Base-by-base conservation (phyloP, 2,888 invertebrate genomes). In the Xanthia icteritia region DNA sequence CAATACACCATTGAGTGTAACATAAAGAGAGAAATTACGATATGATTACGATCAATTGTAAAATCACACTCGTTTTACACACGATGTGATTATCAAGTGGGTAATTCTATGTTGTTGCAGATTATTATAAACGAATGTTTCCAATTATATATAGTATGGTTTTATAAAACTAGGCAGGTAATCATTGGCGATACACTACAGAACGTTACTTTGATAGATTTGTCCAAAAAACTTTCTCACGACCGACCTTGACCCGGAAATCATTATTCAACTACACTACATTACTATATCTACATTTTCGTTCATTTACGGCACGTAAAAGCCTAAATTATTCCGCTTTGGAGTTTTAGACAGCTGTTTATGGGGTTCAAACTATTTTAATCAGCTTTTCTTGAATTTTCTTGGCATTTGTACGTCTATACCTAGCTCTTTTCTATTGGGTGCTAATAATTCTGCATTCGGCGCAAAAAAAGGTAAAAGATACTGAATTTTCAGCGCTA, bases 371-470 rank as follows among this genome's bases (percentile, higher is more conserved):
- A 71, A 48, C 36, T 61, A 72, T 65, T 85, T 85, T 56, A 27
- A 74, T 85, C 77, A 27, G 67, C 45, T 85, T 77, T 85, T 82
- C 83, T 74, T 82, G 69, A 67, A 76, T 81, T 83, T 81, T 76
- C 15, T 20, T 31, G 17, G n/a, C 51, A 45, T 42, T 60, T 20
- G 56, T 71, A 15, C 8, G 27, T 48, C 2, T 31, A 8, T 23
- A 13, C 65, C n/a, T 48, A 20, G 3, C 15, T 39, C 17, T 20
- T 45, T 64, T 60, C n/a, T 51, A 60, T 2, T 45, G 17, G n/a
- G 15, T 51, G 17, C 27, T n/a, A 31, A 27, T 36, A n/a, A 56
- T 77, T 48, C 13, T 23, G 36, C 5, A 48, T 58, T 13, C 27
- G 9, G 17, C 8, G 4, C 9, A 27, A 23, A 67, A 54, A 17